Evolutionary conservation across 2,797 vertebrate genomes (phyloP), one percentile per base, ranked within the genome.

Genomic region (Tarsius wallacei): DNA sequence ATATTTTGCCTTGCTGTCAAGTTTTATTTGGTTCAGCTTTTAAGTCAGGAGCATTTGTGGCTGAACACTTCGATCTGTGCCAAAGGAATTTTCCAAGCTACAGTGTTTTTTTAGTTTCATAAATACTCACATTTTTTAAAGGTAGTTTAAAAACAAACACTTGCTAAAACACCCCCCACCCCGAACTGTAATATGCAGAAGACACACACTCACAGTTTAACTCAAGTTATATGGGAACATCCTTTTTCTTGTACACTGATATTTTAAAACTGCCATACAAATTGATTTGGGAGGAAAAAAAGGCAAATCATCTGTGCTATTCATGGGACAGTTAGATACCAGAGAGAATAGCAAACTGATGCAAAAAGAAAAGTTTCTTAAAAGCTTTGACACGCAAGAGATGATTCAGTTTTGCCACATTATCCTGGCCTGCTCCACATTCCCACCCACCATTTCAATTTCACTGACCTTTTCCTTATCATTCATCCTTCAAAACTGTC

Each of bases 11-110:
- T 96, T 94, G 76, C 83, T 97, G 86, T 98, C 97, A 97, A 78
- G 64, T 95, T 97, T 96, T 96, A 97, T 97, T 98, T 97, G 97
- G 91, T 87, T 15, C 70, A 49, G 94, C 93, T 97, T 98, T 98
- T 88, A 95, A 90, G 71, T 94, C 28, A 55, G 26, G 59, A 97
- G 63, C 61, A 73, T 82, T 97, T 64, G 28, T 90, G 71, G 80
- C 96, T 97, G 88, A 97, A 98, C 96, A 95, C 0, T 16, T 24
- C 80, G 57, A 19, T 59, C 96, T 36, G 0, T 31, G 73, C 74
- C 89, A 97, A 97, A 98, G 94, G 97, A 97, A 97, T 51, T 84
- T 93, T 84, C 70, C 78, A 96, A 12, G 55, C 87, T 96, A 85
- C 57, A 70, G 73, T 90, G 33, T 57, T 83, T 21, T 81, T 21